A percentile compares a stretch with the other conserved stretches of the same genome.
These are phyloP conservation scores for Aleiodes alternator DNA, from an alignment of 2,888 invertebrate genomes.

Conservation along the genomic window DNA sequence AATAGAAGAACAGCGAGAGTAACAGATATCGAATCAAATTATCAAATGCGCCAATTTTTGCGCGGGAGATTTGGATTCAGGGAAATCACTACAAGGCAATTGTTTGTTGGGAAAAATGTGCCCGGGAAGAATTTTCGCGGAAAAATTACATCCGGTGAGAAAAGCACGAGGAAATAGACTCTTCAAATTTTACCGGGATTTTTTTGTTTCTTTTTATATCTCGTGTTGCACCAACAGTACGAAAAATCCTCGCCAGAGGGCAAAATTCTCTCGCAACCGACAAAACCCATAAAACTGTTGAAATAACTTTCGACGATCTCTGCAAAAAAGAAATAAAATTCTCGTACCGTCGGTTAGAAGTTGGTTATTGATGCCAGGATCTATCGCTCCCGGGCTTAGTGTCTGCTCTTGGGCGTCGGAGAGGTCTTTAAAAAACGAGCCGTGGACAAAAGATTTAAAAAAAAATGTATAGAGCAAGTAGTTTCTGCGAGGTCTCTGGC, in stretches of 20 bases:
- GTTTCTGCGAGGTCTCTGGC: conserved; percentile 10
- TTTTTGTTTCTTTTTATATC: too few relatives aligned
- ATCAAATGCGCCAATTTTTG: too few relatives aligned
- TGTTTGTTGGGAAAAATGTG: too few relatives aligned
- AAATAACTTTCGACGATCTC: conserved; percentile 39
- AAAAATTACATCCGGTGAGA: too few relatives aligned
- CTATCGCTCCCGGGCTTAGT: conserved; percentile 68
- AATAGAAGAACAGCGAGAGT: too few relatives aligned
- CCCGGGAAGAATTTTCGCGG: too few relatives aligned
- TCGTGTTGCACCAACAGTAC: too few relatives aligned
- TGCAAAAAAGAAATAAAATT: conserved; percentile 34
- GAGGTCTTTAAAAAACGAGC: conserved; percentile 59
- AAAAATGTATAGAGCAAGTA: conserved; percentile 24
- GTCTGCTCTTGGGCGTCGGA: conserved; percentile 37
- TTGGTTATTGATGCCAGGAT: conserved; percentile 65
- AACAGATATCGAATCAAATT: too few relatives aligned
- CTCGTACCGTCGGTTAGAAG: conserved; percentile 45
- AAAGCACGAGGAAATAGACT: too few relatives aligned
- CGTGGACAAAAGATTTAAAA: conserved; percentile 26
- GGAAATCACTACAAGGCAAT: too few relatives aligned
- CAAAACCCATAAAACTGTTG: conserved; percentile 44
- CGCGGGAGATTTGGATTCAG: too few relatives aligned
- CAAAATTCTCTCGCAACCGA: conserved; percentile 5
- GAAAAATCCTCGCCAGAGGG: neutral
- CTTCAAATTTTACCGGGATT: too few relatives aligned